These are phyloP conservation scores for Balaenoptera acutorostrata DNA, from an alignment of 2,113 vertebrate genomes.

Conservation along the genomic window DNA sequence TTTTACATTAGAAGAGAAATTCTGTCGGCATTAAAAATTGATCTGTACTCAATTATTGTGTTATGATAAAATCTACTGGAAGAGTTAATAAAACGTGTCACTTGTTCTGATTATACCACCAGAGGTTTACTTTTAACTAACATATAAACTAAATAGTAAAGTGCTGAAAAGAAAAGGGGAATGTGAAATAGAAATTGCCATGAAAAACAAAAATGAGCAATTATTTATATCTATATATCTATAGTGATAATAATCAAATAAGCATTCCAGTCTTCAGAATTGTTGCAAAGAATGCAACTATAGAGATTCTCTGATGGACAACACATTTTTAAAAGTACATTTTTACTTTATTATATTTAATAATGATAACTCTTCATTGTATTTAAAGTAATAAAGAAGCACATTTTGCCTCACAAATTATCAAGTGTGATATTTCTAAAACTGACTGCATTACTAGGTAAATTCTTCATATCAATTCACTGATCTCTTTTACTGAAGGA, in stretches of 20 bases:
- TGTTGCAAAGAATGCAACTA: slow-evolving; percentile 12
- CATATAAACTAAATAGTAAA: slow-evolving; percentile 26
- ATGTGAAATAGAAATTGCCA: slow-evolving; percentile 36
- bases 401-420: slow-evolving; percentile 46
- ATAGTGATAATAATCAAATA: slow-evolving; percentile 5
- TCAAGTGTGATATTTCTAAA: slow-evolving; percentile 61
- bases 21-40: slow-evolving; percentile 41
- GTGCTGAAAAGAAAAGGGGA: slow-evolving; percentile 30
- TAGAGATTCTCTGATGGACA: slow-evolving; percentile 9
- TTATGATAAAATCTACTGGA: background rate
- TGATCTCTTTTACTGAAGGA: slow-evolving; percentile 69
- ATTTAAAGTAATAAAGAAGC: slow-evolving; percentile 43
- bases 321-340: slow-evolving; percentile 30
- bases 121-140: slow-evolving; percentile 46
- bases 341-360: slow-evolving; percentile 34
- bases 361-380: slow-evolving; percentile 4
- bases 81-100: slow-evolving; percentile 1
- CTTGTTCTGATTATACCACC: slow-evolving; percentile 21
- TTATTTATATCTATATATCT: background rate
- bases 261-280: slow-evolving; percentile 14
- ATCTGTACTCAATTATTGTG: background rate
- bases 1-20: slow-evolving; percentile 41
- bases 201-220: slow-evolving; percentile 36
- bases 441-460: slow-evolving; percentile 75
- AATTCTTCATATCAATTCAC: slow-evolving; percentile 75